Base-by-base conservation (phyloP, 1,140 invertebrate species). In the Holcopasites calliopsidis region DNA sequence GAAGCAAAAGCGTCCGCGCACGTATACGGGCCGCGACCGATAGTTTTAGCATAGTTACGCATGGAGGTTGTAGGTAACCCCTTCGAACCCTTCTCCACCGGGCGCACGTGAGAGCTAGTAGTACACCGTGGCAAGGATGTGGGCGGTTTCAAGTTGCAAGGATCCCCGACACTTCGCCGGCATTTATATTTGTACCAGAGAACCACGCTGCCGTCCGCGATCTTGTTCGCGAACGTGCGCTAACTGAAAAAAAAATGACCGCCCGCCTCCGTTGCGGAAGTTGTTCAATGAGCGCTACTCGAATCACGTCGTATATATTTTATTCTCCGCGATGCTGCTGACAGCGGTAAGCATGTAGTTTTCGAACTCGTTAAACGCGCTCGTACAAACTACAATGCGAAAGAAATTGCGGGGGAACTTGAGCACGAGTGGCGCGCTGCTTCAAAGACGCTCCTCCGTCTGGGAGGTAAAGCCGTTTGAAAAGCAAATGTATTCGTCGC, bases 111-210 rank as follows among this genome's bases (percentile, higher is more conserved):
- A 68, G 76, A 83, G 71, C 68, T 71, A 69, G 58, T 72, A 70
- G 49, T 31, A 47, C 69, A 44, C 26, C 40, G 68, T 38, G 16
- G 62, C 75, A 68, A 77, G 82, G 82, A 84, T 84, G 82, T 82
- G 82, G 82, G 82, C 68, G 80, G 82, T 84, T 70, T 84, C 77
- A 26, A 47, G 73, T 84, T 84, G 55, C 82, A 28, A 47, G 57
- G 33, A 71, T 76, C 66, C 66, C 58, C 72, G 42, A 31, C 64
- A 44, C 54, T 40, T 49, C 72, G n/a, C 3, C 16, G 40, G 54
- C 44, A 74, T 66, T 55, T 55, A 44, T 16, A 55, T 50, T 49
- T 13, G 28, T 26, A 47, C 40, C 58, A 57, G 64, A 61, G 64
- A n/a, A 44, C 47, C 60, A 28, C 16, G 13, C 65, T 33, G 44